Percentiles rank a stretch among this genome's conserved stretches.
These are phyloP conservation scores for Atrichornis clamosus DNA, from an alignment of 2,113 vertebrate species.

Conservation along the genomic window DNA sequence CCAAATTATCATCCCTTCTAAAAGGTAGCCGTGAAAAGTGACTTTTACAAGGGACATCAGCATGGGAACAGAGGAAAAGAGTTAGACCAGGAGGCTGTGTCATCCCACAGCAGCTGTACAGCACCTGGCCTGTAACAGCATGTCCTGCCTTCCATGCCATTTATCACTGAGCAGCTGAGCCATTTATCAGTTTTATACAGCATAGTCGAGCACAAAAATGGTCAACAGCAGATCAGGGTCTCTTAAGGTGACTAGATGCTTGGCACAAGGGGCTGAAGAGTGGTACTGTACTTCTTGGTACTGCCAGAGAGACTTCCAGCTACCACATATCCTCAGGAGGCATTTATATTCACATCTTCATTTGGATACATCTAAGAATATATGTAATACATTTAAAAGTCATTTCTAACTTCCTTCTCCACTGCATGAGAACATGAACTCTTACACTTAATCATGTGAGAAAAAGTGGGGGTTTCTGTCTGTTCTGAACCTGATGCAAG, in stretches of 20 bases:
- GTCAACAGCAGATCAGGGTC: rapidly evolving
- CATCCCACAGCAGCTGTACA: neutral
- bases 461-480: rapidly evolving
- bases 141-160: neutral
- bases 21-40: neutral
- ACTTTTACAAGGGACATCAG: neutral
- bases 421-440: neutral
- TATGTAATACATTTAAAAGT: neutral
- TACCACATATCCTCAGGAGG: neutral
- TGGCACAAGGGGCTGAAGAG: neutral
- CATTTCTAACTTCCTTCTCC: neutral
- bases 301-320: neutral
- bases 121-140: neutral
- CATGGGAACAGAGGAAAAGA: neutral
- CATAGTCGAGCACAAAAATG: rapidly evolving
- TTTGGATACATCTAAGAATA: neutral
- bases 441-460: neutral
- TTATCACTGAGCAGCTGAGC: neutral
- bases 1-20: neutral
- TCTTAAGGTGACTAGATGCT: neutral
- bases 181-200: neutral
- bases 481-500: neutral
- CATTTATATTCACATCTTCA: neutral
- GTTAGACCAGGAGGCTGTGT: neutral
- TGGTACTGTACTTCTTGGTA: too few species aligned